Conservation (phyloP, 1,140 invertebrate species). For the Pectinophora gossypiella region DNA sequence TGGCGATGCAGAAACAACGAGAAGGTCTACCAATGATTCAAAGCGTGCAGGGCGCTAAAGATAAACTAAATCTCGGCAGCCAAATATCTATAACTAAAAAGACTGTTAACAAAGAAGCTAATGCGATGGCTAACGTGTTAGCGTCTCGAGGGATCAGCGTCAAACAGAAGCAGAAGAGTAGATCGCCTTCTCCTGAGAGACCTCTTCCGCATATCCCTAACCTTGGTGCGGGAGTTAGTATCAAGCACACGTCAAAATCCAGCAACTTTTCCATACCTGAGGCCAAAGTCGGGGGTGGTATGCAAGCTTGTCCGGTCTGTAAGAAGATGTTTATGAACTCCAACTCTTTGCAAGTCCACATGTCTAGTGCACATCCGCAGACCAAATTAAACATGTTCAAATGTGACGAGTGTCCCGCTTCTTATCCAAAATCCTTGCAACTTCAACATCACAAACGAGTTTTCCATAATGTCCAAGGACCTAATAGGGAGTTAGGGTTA, state of each 20-base stretch:
- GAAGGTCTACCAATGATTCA: constrained; percentile 84
- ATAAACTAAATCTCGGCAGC: constrained; percentile 65
- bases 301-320: constrained; percentile 59
- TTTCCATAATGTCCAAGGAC: constrained; percentile 78
- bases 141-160: constrained; percentile 86
- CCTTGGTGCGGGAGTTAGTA: constrained; percentile 84
- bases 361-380: constrained; percentile 55
- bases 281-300: constrained; percentile 55
- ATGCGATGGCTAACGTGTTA: constrained; percentile 83
- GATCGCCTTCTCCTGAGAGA: constrained; percentile 59
- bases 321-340: constrained; percentile 67
- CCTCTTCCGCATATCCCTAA: constrained; percentile 75
- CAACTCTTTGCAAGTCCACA: constrained; percentile 55
- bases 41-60: constrained; percentile 79
- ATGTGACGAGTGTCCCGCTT: constrained; percentile 83
- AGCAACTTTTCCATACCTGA: constrained; percentile 69
- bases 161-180: constrained; percentile 77
- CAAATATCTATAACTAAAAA: constrained; percentile 80
- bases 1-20: constrained; percentile 83
- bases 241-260: constrained; percentile 69
- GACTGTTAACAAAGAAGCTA: constrained; percentile 80
- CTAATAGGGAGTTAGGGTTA: constrained; percentile 78
- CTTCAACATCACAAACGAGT: constrained; percentile 82
- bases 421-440: constrained; percentile 80
- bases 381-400: constrained; percentile 71